Base-by-base conservation (phyloP, 2,113 vertebrate species). In the Tylochromis polylepis region DNA sequence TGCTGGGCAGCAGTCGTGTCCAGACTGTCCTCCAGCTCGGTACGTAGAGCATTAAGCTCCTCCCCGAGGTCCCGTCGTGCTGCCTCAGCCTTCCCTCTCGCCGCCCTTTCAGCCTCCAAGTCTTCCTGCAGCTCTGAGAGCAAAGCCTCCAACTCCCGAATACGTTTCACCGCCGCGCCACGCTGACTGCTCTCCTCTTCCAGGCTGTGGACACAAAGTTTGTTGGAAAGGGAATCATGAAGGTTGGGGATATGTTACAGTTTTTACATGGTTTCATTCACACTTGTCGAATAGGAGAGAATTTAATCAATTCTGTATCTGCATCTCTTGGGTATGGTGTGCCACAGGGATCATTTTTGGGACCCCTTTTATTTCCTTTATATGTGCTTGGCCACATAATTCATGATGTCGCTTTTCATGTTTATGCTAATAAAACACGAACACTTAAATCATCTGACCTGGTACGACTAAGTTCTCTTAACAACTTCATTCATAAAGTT, bases 91-190 rank as follows among this genome's bases (percentile, higher is more conserved):
- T 98, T 99, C 85, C 94, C 97, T 58, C 97, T 95, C 1, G 97
- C 97, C 0, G 85, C 87, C 85, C 94, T 94, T 88, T 99, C 98
- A 0, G 97, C 96, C 86, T 99, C 98, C 89, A 99, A 57, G 89
- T 99, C 98, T 88, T 99, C 98, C 88, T 98, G 98, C 18, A 98
- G 95, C 90, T 99, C 98, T 0, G 97, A 97, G 70, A 99, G 95
- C 83, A 97, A 92, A 3, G 94, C 95, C 95, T 99, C 98, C 95
- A 99, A 81, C 96, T 99, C 98, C 11, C 97, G 96, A 24, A 98
- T 96, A 86, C 97, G 97, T 95, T 98, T 99, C 77, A 98, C 94
- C 1, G 97, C 97, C 0, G 95, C 96, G 81, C 96, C 97, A 7
- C 98, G 98, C 78, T 97, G 98, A n/a, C 87, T 92, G 1, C 95